phyloP scores from a whole-genome alignment of 30 jellyfish, hydroid and myxozoan genomes.

The Rhopilema esculentum region DNA sequence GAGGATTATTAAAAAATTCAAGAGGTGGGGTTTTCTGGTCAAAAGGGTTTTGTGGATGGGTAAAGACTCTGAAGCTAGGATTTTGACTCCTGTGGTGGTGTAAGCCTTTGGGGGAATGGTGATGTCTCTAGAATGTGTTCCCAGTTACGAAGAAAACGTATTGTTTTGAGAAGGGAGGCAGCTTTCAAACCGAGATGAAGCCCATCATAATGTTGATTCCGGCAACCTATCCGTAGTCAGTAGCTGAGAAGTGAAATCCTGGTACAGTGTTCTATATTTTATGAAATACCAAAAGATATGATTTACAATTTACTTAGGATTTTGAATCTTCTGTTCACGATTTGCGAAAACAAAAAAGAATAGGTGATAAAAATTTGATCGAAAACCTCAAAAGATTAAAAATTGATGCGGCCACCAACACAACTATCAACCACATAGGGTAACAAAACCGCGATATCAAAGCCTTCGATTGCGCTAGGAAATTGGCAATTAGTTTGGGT shows the following conservation, averaged over 20 bases:
- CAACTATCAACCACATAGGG: background rate
- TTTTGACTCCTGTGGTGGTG: too few relatives aligned
- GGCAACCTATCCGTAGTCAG: background rate
- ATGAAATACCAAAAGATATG: background rate
- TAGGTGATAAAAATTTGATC: background rate
- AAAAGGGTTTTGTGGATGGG: too few relatives aligned
- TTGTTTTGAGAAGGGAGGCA: too few relatives aligned
- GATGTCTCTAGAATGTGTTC: background rate
- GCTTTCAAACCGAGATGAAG: too few relatives aligned
- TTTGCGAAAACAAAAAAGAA: background rate
- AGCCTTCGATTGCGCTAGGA: background rate
- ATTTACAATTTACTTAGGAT: too few relatives aligned
- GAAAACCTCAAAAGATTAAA: background rate
- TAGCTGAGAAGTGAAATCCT: background rate
- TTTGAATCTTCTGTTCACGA: background rate
- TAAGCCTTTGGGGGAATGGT: too few relatives aligned
- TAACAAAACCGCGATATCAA: background rate
- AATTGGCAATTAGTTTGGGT: background rate
- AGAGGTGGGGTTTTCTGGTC: too few relatives aligned
- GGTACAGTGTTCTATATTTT: background rate
- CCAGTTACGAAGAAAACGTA: background rate
- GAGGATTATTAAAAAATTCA: too few relatives aligned
- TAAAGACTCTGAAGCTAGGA: too few relatives aligned
- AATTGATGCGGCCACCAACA: slow-evolving; percentile 33
- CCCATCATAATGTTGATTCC: background rate